Percentiles rank a stretch among this genome's conserved stretches.
These are phyloP conservation scores for Dynastes grantii DNA, from an alignment of 2,888 invertebrate genomes.

Conservation along the genomic window DNA sequence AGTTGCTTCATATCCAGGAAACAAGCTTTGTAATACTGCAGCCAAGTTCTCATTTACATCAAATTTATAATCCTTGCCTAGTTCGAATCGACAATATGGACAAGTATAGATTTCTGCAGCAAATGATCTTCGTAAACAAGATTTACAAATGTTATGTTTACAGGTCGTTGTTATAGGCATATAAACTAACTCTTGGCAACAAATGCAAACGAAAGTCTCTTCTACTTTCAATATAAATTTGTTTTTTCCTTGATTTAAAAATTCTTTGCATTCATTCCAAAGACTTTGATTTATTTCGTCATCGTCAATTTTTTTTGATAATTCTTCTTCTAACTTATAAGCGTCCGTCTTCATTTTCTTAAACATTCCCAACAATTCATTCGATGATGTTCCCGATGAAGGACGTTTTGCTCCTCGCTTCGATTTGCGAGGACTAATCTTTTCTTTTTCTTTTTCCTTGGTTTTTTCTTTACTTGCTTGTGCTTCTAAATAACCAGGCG, in stretches of 20 bases:
- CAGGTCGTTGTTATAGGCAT: constrained; percentile 84
- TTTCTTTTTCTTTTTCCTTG: constrained; percentile 63
- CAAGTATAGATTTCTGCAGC: constrained; percentile 77
- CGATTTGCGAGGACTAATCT: constrained; percentile 55
- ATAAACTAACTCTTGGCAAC: constrained; percentile 83
- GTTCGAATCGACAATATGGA: constrained; percentile 79
- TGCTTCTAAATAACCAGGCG: constrained; percentile 81
- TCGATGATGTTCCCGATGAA: constrained; percentile 54
- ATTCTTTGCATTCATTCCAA: constrained; percentile 78
- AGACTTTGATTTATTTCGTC: constrained; percentile 78
- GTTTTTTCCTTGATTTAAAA: constrained; percentile 73
- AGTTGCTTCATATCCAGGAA: constrained; percentile 78
- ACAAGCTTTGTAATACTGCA: constrained; percentile 74
- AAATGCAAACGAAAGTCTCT: constrained; percentile 82
- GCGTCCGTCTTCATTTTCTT: constrained; percentile 56
- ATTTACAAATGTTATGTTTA: constrained; percentile 83
- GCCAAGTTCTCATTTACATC: constrained; percentile 75
- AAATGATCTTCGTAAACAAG: constrained; percentile 80
- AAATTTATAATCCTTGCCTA: constrained; percentile 73
- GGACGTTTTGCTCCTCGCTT: constrained; percentile 59
- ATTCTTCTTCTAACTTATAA: constrained; percentile 56
- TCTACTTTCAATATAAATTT: constrained; percentile 78
- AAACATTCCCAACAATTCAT: constrained; percentile 55
- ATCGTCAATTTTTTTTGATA: constrained; percentile 68
- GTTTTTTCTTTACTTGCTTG: constrained; percentile 73